Percentiles rank a stretch among this genome's conserved stretches.
Evolutionary conservation across 2,888 invertebrate species (phyloP).

Genomic region (Ophioninae sp.): DNA sequence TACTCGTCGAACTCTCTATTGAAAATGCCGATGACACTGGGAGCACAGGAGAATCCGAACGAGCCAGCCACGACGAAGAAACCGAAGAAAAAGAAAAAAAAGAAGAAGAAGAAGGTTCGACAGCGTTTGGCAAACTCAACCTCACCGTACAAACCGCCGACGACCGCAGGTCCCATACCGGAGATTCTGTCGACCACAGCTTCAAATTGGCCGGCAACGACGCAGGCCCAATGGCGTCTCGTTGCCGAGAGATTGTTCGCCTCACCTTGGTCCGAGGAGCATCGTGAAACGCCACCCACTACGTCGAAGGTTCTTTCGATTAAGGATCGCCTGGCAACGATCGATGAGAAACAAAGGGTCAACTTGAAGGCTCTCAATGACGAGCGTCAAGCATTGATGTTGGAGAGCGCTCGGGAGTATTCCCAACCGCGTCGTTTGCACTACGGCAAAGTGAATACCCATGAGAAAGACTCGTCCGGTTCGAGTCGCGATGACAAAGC

Average conservation of each 20-base stretch:
- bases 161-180: constrained; percentile 40
- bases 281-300: constrained; percentile 37
- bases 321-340: constrained; percentile 55
- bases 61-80: constrained; percentile 64
- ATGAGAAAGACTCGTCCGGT: constrained; percentile 65
- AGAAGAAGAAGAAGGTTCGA: constrained; percentile 69
- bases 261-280: constrained; percentile 66
- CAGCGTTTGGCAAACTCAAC: constrained; percentile 54
- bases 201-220: constrained; percentile 65
- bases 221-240: constrained; percentile 71
- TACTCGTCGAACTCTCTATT: constrained; percentile 51
- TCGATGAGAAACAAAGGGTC: constrained; percentile 67
- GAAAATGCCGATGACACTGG: constrained; percentile 46
- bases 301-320: constrained; percentile 62
- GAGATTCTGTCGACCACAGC: constrained; percentile 64
- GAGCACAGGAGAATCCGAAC: constrained; percentile 17
- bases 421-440: constrained; percentile 69
- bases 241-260: constrained; percentile 71
- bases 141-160: constrained; percentile 52
- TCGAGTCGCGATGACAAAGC: constrained; percentile 54
- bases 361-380: constrained; percentile 65
- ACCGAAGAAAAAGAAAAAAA: constrained; percentile 71
- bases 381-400: constrained; percentile 67
- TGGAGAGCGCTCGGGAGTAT: constrained; percentile 66
- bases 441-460: constrained; percentile 72